Percentiles rank a stretch among this genome's conserved stretches.
These are phyloP conservation scores for Pocillopora meandrina DNA, from an alignment of 92 coral and sea anemone species.

Conservation along the genomic window DNA sequence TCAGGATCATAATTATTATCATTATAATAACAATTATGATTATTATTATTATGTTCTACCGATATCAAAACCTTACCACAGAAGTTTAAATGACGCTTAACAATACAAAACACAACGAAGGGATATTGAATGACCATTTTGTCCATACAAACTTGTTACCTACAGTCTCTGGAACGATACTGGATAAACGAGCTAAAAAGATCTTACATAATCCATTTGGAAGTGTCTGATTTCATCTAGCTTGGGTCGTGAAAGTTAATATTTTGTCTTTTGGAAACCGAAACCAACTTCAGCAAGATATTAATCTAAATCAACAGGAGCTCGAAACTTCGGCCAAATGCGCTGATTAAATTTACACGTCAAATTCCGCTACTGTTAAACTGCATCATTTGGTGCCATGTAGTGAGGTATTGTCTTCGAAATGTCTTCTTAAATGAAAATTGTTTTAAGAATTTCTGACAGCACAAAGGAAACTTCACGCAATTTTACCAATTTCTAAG, in stretches of 20 bases:
- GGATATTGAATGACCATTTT: constrained; percentile 37
- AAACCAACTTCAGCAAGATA: constrained; percentile 2
- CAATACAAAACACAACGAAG: constrained; percentile 15
- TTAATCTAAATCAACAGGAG: neutral
- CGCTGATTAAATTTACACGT: neutral
- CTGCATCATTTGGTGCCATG: constrained; percentile 28
- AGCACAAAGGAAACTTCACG: constrained; percentile 53
- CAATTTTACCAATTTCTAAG: constrained; percentile 58
- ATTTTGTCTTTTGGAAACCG: constrained; percentile 28
- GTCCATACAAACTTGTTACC: neutral
- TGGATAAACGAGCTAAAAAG: neutral
- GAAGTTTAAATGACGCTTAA: constrained; percentile 37
- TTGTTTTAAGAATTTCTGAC: constrained; percentile 32
- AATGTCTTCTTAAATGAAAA: constrained; percentile 36
- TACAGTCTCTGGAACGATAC: neutral
- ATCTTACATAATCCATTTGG: neutral
- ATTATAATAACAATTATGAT: too few relatives aligned
- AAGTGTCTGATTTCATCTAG: neutral
- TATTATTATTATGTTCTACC: too few relatives aligned
- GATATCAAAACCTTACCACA: too few relatives aligned
- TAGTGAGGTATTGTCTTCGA: constrained; percentile 24
- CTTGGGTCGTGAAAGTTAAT: neutral
- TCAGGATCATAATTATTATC: too few relatives aligned
- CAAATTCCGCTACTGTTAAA: constrained; percentile 32
- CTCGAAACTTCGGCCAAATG: neutral